These are phyloP conservation scores for Elgonia sp. DNA, from an alignment of 2,888 invertebrate genomes.

Conservation along the genomic window DNA sequence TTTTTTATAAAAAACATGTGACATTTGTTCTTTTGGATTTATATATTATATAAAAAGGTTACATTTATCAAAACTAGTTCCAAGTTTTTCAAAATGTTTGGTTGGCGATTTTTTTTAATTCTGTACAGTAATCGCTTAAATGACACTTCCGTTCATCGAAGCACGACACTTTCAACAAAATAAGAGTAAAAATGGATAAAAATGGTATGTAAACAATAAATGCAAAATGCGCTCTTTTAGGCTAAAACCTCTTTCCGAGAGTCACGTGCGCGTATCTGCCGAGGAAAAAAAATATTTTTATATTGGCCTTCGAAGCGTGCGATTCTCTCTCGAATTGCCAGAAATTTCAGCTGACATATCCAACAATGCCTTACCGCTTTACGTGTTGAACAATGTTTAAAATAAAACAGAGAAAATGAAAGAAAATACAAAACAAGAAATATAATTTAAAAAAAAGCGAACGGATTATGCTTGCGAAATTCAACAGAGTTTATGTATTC, in stretches of 20 bases:
- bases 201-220: slow-evolving; percentile 77
- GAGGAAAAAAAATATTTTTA: slow-evolving; percentile 84
- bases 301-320: slow-evolving; percentile 84
- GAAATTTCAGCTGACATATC: slow-evolving; percentile 86
- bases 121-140: slow-evolving; percentile 27
- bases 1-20: background rate
- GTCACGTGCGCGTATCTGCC: slow-evolving; percentile 77
- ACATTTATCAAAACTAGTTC: background rate
- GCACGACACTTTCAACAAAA: slow-evolving; percentile 64
- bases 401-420: slow-evolving; percentile 22
- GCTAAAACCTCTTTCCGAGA: slow-evolving; percentile 77
- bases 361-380: slow-evolving; percentile 87
- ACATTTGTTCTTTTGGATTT: background rate
- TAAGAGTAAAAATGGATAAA: slow-evolving; percentile 46
- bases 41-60: background rate
- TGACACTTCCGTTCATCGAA: slow-evolving; percentile 54
- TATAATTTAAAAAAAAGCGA: slow-evolving; percentile 59
- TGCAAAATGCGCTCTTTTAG: slow-evolving; percentile 76
- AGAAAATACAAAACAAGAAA: slow-evolving; percentile 19
- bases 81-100: slow-evolving; percentile 14
- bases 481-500: slow-evolving; percentile 44
- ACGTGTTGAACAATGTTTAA: slow-evolving; percentile 82
- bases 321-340: slow-evolving; percentile 82
- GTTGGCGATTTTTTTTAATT: background rate
- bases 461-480: slow-evolving; percentile 75